Percentiles rank a stretch among this genome's conserved stretches.
Evolutionary conservation across 2,797 vertebrate genomes (phyloP).

Genomic region (Dipus sagitta): DNA sequence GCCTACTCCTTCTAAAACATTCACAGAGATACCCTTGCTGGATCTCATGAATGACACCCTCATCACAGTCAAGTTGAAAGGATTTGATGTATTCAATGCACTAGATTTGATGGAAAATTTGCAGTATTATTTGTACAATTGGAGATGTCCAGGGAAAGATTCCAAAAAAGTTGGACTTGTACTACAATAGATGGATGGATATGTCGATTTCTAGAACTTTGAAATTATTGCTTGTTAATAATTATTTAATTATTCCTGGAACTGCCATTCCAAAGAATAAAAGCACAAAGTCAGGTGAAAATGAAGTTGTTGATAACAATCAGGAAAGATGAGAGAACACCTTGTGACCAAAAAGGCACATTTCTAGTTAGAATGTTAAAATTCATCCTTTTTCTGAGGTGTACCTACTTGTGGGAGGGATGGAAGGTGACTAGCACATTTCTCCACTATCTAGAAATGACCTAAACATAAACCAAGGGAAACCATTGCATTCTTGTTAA

Average conservation of each 20-base stretch:
- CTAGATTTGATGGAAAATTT: conserved; percentile 99
- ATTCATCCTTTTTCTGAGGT: conserved; percentile 79
- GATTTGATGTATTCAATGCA: conserved; percentile 99
- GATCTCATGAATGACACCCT: conserved; percentile 99
- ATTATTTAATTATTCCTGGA: conserved; percentile 86
- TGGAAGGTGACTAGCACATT: conserved; percentile 85
- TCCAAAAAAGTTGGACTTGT: conserved; percentile 99
- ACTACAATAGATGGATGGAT: conserved; percentile 92
- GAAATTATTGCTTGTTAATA: conserved; percentile 83
- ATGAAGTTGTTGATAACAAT: conserved; percentile 85
- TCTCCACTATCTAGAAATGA: conserved; percentile 84
- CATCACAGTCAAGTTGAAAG: conserved; percentile 99
- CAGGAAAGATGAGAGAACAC: conserved; percentile 86
- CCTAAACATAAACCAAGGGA: conserved; percentile 72
- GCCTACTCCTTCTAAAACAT: conserved; percentile 99
- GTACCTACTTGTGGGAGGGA: conserved; percentile 64
- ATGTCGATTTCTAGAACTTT: conserved; percentile 82
- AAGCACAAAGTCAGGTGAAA: conserved; percentile 88
- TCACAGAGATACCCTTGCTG: conserved; percentile 96
- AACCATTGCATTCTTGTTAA: conserved; percentile 88
- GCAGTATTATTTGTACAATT: conserved; percentile 99
- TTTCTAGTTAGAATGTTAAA: conserved; percentile 82
- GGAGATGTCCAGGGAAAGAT: conserved; percentile 99
- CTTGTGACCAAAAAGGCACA: conserved; percentile 78
- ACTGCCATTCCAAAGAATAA: conserved; percentile 88